Evolutionary conservation across 2,113 vertebrate genomes (phyloP).

Genomic region (Hypomesus transpacificus): DNA sequence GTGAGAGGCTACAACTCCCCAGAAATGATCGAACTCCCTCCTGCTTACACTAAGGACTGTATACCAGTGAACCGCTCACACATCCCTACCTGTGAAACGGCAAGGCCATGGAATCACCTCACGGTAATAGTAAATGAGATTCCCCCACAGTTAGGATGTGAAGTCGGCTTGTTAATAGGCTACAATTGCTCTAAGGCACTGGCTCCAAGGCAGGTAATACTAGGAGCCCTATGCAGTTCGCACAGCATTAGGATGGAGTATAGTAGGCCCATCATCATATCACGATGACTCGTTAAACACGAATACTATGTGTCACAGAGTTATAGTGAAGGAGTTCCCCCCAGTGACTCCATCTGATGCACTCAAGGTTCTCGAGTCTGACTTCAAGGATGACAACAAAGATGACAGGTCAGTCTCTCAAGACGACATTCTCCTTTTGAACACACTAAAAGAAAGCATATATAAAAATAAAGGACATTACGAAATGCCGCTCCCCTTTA

Average conservation of each 20-base stretch:
- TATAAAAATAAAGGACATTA: no score
- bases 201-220: neutral
- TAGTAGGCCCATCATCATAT: neutral
- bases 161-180: constrained; percentile 1
- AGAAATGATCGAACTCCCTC: neutral
- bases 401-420: no score
- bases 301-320: no score
- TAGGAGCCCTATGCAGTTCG: neutral
- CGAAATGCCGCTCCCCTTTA: no score
- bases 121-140: constrained; percentile 8
- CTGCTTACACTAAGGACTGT: constrained; percentile 10
- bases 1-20: neutral
- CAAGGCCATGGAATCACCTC: neutral
- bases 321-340: no score
- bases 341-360: no score
- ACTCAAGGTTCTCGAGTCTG: no score
- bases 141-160: neutral
- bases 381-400: no score
- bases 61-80: constrained; percentile 13
- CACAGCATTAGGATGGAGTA: constrained; percentile 3
- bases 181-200: neutral
- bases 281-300: no score
- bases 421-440: no score
- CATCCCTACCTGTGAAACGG: constrained; percentile 16
- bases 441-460: no score